These are phyloP conservation scores for Apostichopus californicus DNA, from an alignment of 35 echinoderm and acorn worm species.

Conservation along the genomic window DNA sequence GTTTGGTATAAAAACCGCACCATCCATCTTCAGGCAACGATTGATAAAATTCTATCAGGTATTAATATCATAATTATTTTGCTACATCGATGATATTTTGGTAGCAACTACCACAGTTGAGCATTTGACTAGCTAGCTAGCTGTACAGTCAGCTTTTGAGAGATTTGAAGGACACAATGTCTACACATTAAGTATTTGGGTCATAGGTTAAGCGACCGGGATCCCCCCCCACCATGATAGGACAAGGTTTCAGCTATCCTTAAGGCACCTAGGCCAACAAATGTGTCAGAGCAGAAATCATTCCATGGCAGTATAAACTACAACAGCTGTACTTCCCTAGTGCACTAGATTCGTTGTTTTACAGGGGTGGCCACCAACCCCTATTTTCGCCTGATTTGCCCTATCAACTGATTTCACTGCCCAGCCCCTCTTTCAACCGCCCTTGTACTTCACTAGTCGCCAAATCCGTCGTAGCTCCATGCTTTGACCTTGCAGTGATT, in stretches of 20 bases:
- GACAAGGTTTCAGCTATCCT: slow-evolving; percentile 8
- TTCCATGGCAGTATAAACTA: too few species aligned
- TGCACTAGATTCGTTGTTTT: too few species aligned
- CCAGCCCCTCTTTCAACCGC: too few species aligned
- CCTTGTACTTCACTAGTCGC: too few species aligned
- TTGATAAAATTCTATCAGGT: slow-evolving; percentile 42
- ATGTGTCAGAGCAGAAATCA: too few species aligned
- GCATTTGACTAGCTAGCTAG: not conserved
- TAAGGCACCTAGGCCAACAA: slow-evolving; percentile 35
- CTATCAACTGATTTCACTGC: too few species aligned
- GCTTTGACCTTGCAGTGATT: too few species aligned
- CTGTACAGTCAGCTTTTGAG: slow-evolving; percentile 40
- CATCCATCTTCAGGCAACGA: slow-evolving; percentile 38
- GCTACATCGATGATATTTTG: slow-evolving; percentile 58
- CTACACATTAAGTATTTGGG: slow-evolving; percentile 35
- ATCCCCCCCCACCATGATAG: slow-evolving; percentile 23
- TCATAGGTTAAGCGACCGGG: slow-evolving; percentile 32
- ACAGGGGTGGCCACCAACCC: too few species aligned
- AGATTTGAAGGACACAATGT: slow-evolving; percentile 51
- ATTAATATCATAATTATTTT: slow-evolving; percentile 25
- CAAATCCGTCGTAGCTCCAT: too few species aligned
- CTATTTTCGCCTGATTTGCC: too few species aligned
- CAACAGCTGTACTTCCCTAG: too few species aligned
- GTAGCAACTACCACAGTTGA: slow-evolving; percentile 32
- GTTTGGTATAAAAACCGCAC: slow-evolving; percentile 51